Percentiles rank a stretch among this genome's conserved stretches.
phyloP scores from a whole-genome alignment of 1,140 invertebrate genomes.

The Drosophila leontia region DNA sequence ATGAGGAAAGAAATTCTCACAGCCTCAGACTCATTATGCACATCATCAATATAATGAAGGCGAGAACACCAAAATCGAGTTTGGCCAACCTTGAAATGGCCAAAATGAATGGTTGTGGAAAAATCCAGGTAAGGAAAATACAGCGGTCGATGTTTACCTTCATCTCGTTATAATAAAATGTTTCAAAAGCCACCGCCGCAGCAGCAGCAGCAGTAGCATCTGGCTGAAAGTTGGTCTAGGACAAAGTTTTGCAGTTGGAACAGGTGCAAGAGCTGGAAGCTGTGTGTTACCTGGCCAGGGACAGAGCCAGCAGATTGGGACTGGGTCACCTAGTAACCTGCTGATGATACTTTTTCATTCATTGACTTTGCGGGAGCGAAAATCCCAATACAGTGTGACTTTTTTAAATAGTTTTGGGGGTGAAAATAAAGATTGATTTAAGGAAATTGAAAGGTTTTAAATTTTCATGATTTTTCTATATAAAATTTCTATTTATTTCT shows the following conservation, averaged over 20 bases:
- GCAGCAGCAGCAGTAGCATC: conserved; percentile 28
- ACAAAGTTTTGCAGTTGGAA: conserved; percentile 63
- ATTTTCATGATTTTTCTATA: background rate
- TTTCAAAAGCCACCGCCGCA: conserved; percentile 59
- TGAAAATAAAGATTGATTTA: background rate
- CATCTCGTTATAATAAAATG: conserved; percentile 60
- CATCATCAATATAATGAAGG: conserved; percentile 47
- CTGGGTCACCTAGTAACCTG: conserved; percentile 84
- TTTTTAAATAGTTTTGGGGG: background rate
- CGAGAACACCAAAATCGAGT: conserved; percentile 21
- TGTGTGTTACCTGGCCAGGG: conserved; percentile 42
- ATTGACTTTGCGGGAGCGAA: conserved; percentile 67
- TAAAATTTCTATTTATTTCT: background rate
- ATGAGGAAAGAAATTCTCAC: background rate
- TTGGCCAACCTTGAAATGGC: conserved; percentile 56
- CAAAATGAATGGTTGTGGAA: conserved; percentile 28
- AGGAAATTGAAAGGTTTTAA: background rate
- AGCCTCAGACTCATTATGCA: conserved; percentile 41
- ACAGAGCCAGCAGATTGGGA: conserved; percentile 12
- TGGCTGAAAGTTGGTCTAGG: conserved; percentile 79
- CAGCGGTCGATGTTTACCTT: conserved; percentile 39
- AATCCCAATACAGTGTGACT: background rate
- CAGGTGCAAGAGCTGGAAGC: conserved; percentile 1
- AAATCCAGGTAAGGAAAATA: conserved; percentile 11
- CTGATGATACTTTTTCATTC: conserved; percentile 65